Evolutionary conservation across 2,113 vertebrate species (phyloP).

Genomic region (Peromyscus leucopus): DNA sequence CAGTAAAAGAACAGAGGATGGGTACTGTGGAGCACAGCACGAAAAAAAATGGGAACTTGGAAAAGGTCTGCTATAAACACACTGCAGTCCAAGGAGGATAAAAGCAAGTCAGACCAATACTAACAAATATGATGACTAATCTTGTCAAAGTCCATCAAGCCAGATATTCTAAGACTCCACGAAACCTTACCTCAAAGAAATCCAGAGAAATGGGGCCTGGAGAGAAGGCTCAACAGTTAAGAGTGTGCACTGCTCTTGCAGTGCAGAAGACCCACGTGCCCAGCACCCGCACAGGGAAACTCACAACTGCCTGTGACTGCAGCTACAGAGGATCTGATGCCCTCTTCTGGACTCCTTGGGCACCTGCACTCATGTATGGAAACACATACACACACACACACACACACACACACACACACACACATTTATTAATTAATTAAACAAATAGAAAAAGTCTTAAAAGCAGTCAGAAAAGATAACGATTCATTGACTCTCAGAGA

Average conservation of each 20-base stretch:
- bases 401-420: neutral
- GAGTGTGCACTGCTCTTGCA: neutral
- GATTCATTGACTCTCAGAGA: neutral
- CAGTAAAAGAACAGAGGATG: neutral
- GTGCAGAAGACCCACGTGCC: neutral
- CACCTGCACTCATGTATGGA: neutral
- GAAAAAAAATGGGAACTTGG: neutral
- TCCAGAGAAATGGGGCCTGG: neutral
- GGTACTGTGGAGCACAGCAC: neutral
- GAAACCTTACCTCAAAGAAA: neutral
- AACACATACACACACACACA: neutral
- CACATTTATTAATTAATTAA: neutral
- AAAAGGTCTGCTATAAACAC: neutral
- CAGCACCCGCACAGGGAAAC: neutral
- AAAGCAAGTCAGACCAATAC: neutral
- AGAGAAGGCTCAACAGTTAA: neutral
- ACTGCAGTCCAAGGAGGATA: neutral
- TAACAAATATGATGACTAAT: neutral
- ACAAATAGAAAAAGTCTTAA: neutral
- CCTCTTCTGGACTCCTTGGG: neutral
- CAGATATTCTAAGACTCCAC: neutral
- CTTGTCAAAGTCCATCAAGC: neutral
- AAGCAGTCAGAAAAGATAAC: conserved; percentile 23
- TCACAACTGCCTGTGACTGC: neutral
- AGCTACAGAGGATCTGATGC: neutral